These are phyloP conservation scores for Eulemur albifrons DNA, from an alignment of 2,797 vertebrate genomes.

Conservation along the genomic window DNA sequence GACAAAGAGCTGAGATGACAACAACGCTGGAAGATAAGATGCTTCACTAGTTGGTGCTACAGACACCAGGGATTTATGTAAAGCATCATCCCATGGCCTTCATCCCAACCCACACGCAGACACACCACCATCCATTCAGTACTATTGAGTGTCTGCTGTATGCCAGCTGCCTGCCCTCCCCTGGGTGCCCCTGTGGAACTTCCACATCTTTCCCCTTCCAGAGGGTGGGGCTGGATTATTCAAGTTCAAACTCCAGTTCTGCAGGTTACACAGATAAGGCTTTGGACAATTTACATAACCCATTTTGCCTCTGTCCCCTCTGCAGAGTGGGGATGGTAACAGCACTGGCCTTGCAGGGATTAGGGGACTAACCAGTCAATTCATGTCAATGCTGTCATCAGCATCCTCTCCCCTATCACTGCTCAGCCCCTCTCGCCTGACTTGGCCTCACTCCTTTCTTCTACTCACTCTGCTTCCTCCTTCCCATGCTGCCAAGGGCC, in stretches of 20 bases:
- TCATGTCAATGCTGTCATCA: neutral
- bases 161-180: neutral
- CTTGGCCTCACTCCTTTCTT: neutral
- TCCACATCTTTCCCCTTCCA: neutral
- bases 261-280: neutral
- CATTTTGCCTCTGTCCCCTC: neutral
- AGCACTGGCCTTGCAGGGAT: neutral
- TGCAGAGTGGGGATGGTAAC: neutral
- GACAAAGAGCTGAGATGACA: accelerated
- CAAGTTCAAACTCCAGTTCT: neutral
- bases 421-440: neutral
- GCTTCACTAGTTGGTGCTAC: neutral
- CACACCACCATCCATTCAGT: neutral
- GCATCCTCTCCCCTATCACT: no score
- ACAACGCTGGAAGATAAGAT: neutral
- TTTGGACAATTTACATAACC: neutral
- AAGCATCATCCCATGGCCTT: neutral
- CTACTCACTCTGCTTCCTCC: neutral
- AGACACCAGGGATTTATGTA: neutral
- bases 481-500: neutral
- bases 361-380: neutral
- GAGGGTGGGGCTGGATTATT: neutral
- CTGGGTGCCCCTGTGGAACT: neutral
- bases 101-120: neutral
- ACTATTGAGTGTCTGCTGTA: neutral